These are phyloP conservation scores for Amorpha juglandis DNA, from an alignment of 2,888 invertebrate species.

Conservation along the genomic window DNA sequence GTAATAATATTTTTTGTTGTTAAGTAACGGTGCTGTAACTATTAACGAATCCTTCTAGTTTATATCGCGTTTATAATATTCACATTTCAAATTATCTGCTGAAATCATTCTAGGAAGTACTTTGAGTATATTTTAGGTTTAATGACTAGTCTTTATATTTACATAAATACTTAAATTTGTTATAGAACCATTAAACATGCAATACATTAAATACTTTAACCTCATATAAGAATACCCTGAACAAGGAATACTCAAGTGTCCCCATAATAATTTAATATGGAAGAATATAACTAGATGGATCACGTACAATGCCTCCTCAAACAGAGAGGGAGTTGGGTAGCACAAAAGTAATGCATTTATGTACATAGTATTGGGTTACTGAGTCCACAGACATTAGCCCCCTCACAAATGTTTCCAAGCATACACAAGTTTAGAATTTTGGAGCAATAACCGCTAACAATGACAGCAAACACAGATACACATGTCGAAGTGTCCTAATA, in stretches of 20 bases:
- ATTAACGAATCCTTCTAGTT: no score
- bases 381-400: conserved; percentile 22
- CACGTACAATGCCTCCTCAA: background rate
- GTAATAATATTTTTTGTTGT: conserved; percentile 49
- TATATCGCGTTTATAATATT: no score
- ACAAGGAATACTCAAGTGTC: background rate
- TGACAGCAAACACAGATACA: conserved; percentile 29
- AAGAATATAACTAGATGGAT: background rate
- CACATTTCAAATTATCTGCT: no score
- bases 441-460: conserved; percentile 31
- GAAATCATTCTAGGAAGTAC: no score
- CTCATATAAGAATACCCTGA: background rate
- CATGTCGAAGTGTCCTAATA: conserved; percentile 27
- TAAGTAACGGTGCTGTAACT: conserved; percentile 43
- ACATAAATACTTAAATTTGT: no score
- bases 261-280: background rate
- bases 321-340: background rate
- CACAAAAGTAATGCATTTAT: background rate
- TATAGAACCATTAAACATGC: no score
- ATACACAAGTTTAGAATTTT: conserved; percentile 27
- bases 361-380: conserved; percentile 15
- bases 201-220: no score
- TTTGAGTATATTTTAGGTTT: no score
- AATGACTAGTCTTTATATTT: no score
- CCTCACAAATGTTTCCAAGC: conserved; percentile 13